Percentiles rank a stretch among this genome's conserved stretches.
Evolutionary conservation across 2,888 invertebrate species (phyloP).

Genomic region (Ommatoiulus sabulosus): DNA sequence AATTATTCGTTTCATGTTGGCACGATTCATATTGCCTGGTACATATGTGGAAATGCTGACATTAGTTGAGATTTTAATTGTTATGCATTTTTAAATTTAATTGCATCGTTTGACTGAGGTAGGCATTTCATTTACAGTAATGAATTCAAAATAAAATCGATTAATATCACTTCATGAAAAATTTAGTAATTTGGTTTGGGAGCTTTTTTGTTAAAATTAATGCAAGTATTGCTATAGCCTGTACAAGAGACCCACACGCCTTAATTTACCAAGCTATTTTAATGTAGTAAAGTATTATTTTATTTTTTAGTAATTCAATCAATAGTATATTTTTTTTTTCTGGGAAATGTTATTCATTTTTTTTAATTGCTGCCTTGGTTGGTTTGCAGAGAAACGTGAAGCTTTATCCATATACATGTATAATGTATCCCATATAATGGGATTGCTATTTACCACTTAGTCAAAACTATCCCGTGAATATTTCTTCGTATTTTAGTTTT

Average conservation of each 20-base stretch:
- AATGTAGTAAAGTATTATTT: slow-evolving; percentile 53
- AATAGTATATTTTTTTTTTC: slow-evolving; percentile 52
- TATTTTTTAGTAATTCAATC: slow-evolving; percentile 51
- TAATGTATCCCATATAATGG: slow-evolving; percentile 48
- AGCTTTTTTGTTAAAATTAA: neutral
- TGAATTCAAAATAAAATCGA: too few relatives aligned
- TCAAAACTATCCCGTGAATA: slow-evolving; percentile 53
- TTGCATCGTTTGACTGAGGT: neutral
- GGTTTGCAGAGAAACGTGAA: slow-evolving; percentile 50
- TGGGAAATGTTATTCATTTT: slow-evolving; percentile 53
- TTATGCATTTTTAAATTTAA: neutral
- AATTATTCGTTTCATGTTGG: neutral
- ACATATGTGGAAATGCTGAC: neutral
- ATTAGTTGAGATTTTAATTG: neutral
- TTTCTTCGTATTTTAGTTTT: slow-evolving; percentile 53
- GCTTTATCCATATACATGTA: slow-evolving; percentile 52
- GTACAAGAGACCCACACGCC: slow-evolving; percentile 19
- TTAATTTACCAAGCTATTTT: slow-evolving; percentile 44
- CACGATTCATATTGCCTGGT: too few relatives aligned
- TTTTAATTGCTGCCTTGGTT: slow-evolving; percentile 53
- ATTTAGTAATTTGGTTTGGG: neutral
- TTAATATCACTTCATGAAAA: neutral
- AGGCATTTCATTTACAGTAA: too few relatives aligned
- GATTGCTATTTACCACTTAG: slow-evolving; percentile 54
- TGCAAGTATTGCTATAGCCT: neutral